Conservation (phyloP, 2,888 invertebrate species). For the Phorcus lineatus region DNA sequence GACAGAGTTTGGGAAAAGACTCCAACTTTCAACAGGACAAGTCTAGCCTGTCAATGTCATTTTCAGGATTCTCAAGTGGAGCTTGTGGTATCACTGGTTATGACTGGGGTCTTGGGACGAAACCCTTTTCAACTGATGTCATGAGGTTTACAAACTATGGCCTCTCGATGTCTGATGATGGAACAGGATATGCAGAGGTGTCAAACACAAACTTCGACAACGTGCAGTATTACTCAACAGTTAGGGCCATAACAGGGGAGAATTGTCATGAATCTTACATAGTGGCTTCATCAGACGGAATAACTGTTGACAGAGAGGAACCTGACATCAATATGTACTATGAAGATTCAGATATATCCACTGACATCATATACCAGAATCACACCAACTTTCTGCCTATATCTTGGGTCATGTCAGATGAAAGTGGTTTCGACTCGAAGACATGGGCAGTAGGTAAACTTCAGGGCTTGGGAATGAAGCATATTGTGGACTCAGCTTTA, state of each 20-base stretch:
- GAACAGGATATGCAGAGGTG: conserved; percentile 54
- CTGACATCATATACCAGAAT: not conserved
- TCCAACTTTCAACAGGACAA: conserved; percentile 48
- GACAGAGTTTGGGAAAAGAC: conserved; percentile 44
- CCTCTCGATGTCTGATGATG: conserved; percentile 50
- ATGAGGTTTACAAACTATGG: conserved; percentile 55
- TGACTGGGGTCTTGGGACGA: conserved; percentile 59
- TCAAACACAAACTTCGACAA: conserved; percentile 51
- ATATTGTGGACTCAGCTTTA: not conserved
- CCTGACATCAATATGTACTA: conserved; percentile 35
- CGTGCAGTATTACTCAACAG: conserved; percentile 48
- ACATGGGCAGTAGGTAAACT: not conserved
- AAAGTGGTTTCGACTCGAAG: not conserved
- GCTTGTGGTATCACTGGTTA: conserved; percentile 56
- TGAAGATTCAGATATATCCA: not conserved
- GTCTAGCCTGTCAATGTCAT: conserved; percentile 54
- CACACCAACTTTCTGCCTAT: not conserved
- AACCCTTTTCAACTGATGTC: conserved; percentile 52
- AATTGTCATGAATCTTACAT: conserved; percentile 52
- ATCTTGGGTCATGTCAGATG: not conserved
- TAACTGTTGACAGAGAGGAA: conserved; percentile 46
- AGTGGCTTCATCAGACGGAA: conserved; percentile 56
- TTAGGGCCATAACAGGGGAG: conserved; percentile 55
- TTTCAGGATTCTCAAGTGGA: conserved; percentile 60
- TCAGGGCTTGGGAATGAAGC: not conserved